Evolutionary conservation across 2,797 vertebrate genomes (phyloP).

Genomic region (Macrochelys suwanniensis): DNA sequence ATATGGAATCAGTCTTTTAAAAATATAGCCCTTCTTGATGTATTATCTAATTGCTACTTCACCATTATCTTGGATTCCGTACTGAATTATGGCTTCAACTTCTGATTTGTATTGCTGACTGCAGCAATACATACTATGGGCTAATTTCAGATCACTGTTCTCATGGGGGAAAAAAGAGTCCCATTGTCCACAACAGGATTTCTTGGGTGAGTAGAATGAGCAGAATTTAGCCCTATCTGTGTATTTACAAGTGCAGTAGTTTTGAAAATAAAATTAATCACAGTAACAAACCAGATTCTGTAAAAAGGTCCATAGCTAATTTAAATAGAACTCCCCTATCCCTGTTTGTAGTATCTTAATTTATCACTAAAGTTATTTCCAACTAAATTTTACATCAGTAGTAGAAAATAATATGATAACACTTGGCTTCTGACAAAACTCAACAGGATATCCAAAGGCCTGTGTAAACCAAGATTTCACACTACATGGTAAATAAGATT

Average conservation of each 20-base stretch:
- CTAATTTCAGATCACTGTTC: accelerated
- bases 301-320: not conserved
- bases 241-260: not conserved
- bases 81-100: not conserved
- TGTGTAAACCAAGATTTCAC: not conserved
- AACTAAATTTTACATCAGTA: not conserved
- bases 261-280: not conserved
- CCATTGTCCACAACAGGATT: not conserved
- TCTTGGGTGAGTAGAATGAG: not conserved
- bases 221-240: not conserved
- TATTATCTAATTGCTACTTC: constrained; percentile 35
- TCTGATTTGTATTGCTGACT: not conserved
- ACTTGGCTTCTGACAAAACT: not conserved
- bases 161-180: not conserved
- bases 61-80: not conserved
- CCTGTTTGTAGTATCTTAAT: not conserved
- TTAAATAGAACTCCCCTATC: not conserved
- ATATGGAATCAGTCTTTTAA: constrained; percentile 8
- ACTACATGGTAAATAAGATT: not conserved
- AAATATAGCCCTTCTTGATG: constrained; percentile 5
- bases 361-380: not conserved
- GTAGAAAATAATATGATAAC: not conserved
- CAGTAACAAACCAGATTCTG: not conserved
- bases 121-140: not conserved
- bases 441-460: not conserved